phyloP scores from a whole-genome alignment of 92 coral and sea anemone genomes.

The Phenganax marumi region DNA sequence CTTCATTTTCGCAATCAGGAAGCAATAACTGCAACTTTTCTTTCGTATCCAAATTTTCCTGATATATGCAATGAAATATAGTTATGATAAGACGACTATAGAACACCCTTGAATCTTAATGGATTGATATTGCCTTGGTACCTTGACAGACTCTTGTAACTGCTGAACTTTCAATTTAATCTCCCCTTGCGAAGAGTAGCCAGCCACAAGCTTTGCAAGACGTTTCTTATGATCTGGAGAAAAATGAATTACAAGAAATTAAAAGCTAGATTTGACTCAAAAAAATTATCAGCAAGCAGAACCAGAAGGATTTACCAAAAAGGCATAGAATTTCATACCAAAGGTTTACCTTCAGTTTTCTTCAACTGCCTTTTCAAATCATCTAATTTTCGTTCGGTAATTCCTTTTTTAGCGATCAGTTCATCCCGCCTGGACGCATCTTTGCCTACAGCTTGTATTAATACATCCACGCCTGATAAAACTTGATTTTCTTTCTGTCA shows the following conservation, averaged over 20 bases:
- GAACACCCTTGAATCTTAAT: background rate
- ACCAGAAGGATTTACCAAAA: background rate
- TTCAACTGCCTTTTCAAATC: slow-evolving; percentile 18
- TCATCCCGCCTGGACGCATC: slow-evolving; percentile 8
- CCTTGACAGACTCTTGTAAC: slow-evolving; percentile 29
- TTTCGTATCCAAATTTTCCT: slow-evolving; percentile 79
- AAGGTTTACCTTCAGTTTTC: slow-evolving; percentile 28
- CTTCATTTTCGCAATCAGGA: slow-evolving; percentile 71
- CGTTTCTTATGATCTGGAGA: slow-evolving; percentile 28
- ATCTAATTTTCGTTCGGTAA: slow-evolving; percentile 25
- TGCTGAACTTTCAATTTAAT: slow-evolving; percentile 25
- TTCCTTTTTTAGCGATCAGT: slow-evolving; percentile 26
- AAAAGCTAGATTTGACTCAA: background rate
- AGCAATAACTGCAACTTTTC: slow-evolving; percentile 76
- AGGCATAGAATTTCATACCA: background rate
- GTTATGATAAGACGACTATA: background rate
- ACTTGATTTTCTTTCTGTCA: slow-evolving; percentile 82
- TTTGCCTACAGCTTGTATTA: slow-evolving; percentile 59
- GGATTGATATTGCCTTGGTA: background rate
- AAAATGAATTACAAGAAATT: background rate
- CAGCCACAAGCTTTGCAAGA: slow-evolving; percentile 27
- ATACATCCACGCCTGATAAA: slow-evolving; percentile 79
- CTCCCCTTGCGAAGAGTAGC: slow-evolving; percentile 31
- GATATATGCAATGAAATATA: background rate
- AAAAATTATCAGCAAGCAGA: background rate